These are phyloP conservation scores for Helobdella robusta DNA, from an alignment of 2,888 invertebrate species.

Conservation along the genomic window DNA sequence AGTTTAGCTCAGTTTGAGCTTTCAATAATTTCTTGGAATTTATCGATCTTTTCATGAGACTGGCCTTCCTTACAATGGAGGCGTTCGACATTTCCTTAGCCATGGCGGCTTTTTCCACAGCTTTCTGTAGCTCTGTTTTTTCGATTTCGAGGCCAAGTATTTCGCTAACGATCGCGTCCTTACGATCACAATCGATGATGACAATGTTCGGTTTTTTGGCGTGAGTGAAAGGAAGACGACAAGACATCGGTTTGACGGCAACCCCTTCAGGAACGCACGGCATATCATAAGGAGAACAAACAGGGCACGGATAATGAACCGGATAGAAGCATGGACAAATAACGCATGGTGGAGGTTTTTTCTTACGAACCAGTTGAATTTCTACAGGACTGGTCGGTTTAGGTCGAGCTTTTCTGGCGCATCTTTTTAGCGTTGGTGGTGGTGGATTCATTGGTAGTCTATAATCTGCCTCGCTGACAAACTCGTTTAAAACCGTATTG, in stretches of 20 bases:
- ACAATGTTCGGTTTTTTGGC: neutral
- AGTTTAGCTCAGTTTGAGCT: neutral
- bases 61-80: no score
- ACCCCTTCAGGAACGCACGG: neutral
- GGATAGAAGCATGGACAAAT: slow-evolving; percentile 19
- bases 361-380: neutral
- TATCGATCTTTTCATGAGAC: neutral
- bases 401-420: neutral
- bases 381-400: neutral
- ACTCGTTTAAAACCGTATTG: no score
- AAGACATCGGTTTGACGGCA: neutral
- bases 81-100: no score
- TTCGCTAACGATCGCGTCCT: neutral
- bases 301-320: slow-evolving; percentile 14
- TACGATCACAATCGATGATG: no score
- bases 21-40: neutral
- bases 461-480: neutral
- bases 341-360: slow-evolving; percentile 4
- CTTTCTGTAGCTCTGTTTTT: neutral
- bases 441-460: neutral
- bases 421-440: neutral
- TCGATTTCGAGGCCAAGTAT: neutral
- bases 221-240: slow-evolving; percentile 1
- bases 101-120: no score
- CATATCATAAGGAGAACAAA: slow-evolving; percentile 3